Conservation (phyloP, 2,888 invertebrate species). For the Ophion ellenae region DNA sequence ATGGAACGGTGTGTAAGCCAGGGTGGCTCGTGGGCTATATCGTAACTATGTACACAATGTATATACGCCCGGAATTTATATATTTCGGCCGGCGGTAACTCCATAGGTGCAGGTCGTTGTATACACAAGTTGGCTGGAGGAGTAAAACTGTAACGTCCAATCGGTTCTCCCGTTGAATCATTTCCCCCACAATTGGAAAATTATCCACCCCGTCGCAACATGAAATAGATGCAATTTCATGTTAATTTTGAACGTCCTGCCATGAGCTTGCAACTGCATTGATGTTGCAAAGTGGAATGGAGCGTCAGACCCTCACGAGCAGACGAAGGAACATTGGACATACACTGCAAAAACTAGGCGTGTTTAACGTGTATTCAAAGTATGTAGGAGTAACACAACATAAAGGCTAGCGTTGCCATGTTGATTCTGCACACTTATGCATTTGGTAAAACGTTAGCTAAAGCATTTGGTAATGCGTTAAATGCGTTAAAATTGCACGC, state of each 20-base stretch:
- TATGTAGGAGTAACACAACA: too few relatives aligned
- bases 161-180: conserved; percentile 30
- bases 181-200: conserved; percentile 18
- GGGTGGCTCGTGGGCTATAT: conserved; percentile 36
- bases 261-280: neutral
- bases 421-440: too few relatives aligned
- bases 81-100: conserved; percentile 42
- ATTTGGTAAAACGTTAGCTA: too few relatives aligned
- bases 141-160: conserved; percentile 30
- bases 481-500: too few relatives aligned
- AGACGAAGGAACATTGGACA: too few relatives aligned
- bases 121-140: conserved; percentile 15
- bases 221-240: neutral
- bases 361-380: too few relatives aligned
- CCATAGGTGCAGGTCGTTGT: conserved; percentile 36
- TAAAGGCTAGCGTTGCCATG: too few relatives aligned
- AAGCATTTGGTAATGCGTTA: too few relatives aligned
- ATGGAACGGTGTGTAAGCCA: conserved; percentile 63
- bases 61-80: conserved; percentile 22
- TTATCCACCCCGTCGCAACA: conserved; percentile 2
- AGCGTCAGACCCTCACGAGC: too few relatives aligned
- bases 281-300: neutral
- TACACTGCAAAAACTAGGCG: too few relatives aligned
- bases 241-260: neutral
- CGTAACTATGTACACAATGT: conserved; percentile 34